These are phyloP conservation scores for Gallinago nigripennis DNA, from an alignment of 2,797 vertebrate genomes.

Conservation along the genomic window DNA sequence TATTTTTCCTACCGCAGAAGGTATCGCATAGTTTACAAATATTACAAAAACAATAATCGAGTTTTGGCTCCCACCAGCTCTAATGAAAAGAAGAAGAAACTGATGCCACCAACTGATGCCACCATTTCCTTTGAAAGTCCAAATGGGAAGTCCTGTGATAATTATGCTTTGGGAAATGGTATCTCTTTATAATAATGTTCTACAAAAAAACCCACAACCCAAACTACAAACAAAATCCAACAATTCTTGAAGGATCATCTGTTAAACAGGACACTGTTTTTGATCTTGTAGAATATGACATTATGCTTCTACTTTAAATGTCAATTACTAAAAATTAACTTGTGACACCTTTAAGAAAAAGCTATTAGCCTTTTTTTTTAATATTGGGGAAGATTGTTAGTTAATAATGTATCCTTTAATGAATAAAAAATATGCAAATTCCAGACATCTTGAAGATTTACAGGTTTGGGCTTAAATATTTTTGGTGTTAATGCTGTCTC, in stretches of 20 bases:
- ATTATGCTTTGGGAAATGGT: slow-evolving; percentile 44
- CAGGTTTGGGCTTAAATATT: slow-evolving; percentile 26
- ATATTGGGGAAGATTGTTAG: slow-evolving; percentile 35
- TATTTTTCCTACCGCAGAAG: slow-evolving; percentile 27
- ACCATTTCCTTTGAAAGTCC: slow-evolving; percentile 42
- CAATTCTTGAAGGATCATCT: slow-evolving; percentile 38
- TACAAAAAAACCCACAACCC: background rate
- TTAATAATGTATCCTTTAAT: slow-evolving; percentile 64
- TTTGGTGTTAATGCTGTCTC: slow-evolving; percentile 70
- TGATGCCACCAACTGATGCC: slow-evolving; percentile 6
- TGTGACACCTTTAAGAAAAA: slow-evolving; percentile 40
- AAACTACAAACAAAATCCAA: background rate
- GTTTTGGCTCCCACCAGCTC: slow-evolving; percentile 26
- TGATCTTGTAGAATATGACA: slow-evolving; percentile 18
- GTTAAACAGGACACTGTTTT: slow-evolving; percentile 21
- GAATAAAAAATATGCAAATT: slow-evolving; percentile 33
- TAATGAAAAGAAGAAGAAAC: slow-evolving; percentile 46
- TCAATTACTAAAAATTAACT: slow-evolving; percentile 48
- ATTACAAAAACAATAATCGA: background rate
- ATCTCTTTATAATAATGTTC: slow-evolving; percentile 53
- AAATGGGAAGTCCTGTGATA: slow-evolving; percentile 51
- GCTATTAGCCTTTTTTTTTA: background rate
- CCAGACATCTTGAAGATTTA: slow-evolving; percentile 66
- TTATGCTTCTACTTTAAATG: slow-evolving; percentile 36
- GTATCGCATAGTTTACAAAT: background rate